phyloP scores from a whole-genome alignment of 2,888 invertebrate genomes.

The Bimastos eiseni region DNA sequence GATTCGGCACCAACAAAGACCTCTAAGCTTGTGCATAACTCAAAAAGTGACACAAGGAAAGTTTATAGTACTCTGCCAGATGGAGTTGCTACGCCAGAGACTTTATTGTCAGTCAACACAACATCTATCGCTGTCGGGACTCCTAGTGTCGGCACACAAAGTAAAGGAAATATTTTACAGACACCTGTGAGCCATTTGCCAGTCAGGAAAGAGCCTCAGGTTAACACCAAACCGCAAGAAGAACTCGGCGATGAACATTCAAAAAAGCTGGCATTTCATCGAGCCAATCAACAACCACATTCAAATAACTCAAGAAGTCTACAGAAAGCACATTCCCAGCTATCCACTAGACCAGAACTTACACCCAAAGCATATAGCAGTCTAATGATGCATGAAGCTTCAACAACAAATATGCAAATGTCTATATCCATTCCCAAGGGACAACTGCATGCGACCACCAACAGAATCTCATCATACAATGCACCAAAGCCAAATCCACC shows the following conservation, averaged over 20 bases:
- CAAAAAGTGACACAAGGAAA: constrained; percentile 2
- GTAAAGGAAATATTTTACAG: neutral
- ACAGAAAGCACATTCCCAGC: constrained; percentile 2
- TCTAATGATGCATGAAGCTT: neutral
- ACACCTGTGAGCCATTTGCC: neutral
- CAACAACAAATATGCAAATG: neutral
- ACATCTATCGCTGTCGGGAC: neutral
- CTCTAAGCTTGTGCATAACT: neutral
- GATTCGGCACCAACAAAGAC: neutral
- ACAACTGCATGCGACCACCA: neutral
- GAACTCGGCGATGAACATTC: neutral
- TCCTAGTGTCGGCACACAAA: neutral
- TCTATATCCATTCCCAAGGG: neutral
- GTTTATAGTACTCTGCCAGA: neutral
- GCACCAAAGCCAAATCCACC: neutral
- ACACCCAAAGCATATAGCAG: neutral
- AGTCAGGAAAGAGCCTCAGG: neutral
- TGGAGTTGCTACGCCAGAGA: neutral
- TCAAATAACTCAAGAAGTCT: neutral
- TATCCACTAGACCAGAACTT: neutral
- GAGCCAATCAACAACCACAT: neutral
- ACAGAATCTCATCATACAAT: neutral
- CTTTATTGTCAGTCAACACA: neutral
- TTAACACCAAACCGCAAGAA: neutral
- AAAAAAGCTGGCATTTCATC: neutral